Conservation (phyloP, 2,113 vertebrate species). For the Cynopterus brachyotis region DNA sequence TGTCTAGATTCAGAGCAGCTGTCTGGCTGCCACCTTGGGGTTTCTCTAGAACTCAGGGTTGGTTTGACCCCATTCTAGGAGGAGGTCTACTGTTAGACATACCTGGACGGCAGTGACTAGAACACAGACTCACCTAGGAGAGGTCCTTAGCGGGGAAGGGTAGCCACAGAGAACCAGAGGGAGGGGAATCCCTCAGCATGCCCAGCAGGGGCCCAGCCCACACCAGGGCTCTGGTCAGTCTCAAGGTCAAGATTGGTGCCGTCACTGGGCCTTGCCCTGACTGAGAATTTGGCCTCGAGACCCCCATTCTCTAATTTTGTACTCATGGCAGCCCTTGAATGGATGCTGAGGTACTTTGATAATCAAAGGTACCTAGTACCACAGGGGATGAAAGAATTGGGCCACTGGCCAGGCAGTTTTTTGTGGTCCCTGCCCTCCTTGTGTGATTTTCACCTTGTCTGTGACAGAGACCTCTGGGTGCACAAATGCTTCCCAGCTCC, state of each 20-base stretch:
- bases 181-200: accelerated
- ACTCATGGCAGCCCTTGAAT: not conserved
- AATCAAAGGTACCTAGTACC: too few species aligned
- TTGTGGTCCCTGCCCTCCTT: accelerated
- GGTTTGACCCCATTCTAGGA: not conserved
- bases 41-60: not conserved
- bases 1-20: not conserved
- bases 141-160: not conserved
- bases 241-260: accelerated
- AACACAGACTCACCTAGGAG: not conserved
- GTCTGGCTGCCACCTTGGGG: not conserved
- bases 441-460: not conserved
- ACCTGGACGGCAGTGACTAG: not conserved
- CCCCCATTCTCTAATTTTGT: not conserved
- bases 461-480: not conserved
- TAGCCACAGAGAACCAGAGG: not conserved
- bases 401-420: not conserved
- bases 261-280: accelerated
- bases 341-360: not conserved
- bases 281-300: not conserved
- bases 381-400: not conserved
- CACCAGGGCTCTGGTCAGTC: not conserved
- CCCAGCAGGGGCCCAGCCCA: not conserved
- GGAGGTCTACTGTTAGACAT: not conserved
- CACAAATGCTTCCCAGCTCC: accelerated